These are phyloP conservation scores for Euproctis similis DNA, from an alignment of 2,888 invertebrate genomes.

Conservation along the genomic window DNA sequence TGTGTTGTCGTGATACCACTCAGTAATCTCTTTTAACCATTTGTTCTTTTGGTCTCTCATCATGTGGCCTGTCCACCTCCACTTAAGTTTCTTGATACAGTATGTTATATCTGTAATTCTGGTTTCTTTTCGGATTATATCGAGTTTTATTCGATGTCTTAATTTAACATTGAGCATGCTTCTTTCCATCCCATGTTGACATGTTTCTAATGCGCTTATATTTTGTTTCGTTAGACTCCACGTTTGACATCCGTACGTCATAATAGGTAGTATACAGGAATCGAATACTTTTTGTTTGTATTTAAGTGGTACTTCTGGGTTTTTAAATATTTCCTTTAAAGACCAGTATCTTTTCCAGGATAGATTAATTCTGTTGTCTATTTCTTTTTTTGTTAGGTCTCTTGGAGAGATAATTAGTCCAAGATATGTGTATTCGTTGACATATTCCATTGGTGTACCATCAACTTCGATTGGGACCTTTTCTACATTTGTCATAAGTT, in stretches of 20 bases:
- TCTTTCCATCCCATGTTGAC: slow-evolving; percentile 1
- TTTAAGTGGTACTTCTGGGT: no score
- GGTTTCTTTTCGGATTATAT: background rate
- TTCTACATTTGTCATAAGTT: no score
- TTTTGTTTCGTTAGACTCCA: background rate
- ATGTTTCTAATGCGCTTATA: background rate
- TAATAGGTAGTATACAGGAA: no score
- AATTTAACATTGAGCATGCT: background rate
- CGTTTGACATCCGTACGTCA: background rate
- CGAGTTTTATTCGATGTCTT: background rate
- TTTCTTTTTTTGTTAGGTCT: slow-evolving; percentile 2
- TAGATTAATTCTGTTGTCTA: background rate
- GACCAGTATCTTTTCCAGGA: background rate
- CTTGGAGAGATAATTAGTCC: background rate
- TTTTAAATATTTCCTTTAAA: background rate
- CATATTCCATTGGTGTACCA: background rate
- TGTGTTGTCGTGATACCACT: slow-evolving; percentile 1
- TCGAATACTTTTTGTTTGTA: no score
- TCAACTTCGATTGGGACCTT: background rate
- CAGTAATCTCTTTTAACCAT: slow-evolving; percentile 1
- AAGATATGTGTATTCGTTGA: slow-evolving; percentile 1
- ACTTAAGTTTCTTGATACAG: slow-evolving; percentile 1
- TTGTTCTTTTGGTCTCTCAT: slow-evolving; percentile 2
- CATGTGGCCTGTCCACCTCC: slow-evolving; percentile 1
- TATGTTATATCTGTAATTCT: background rate